Evolutionary conservation across 2,113 vertebrate species (phyloP).

Genomic region (Benitochromis conjunctus): DNA sequence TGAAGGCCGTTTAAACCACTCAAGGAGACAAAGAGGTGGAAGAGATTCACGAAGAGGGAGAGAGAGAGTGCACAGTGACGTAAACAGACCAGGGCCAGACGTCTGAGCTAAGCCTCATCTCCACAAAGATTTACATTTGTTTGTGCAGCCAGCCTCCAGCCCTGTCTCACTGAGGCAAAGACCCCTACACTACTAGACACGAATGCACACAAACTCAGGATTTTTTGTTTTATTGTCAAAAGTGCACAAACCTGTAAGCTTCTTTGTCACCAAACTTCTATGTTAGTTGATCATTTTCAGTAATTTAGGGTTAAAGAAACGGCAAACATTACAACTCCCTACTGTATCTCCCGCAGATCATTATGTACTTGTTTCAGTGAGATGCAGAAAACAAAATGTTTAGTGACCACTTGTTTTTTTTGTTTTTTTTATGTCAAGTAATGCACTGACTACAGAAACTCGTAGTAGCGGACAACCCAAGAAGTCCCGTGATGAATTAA

Average conservation of each 20-base stretch:
- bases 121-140: constrained; percentile 38
- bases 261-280: background rate
- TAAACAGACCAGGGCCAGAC: background rate
- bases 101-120: background rate
- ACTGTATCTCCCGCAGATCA: too few species aligned
- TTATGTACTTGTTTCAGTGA: background rate
- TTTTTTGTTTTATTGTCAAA: background rate
- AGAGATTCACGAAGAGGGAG: background rate
- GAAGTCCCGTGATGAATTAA: background rate
- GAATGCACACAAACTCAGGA: background rate
- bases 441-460: background rate
- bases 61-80: background rate
- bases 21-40: background rate
- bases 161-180: background rate
- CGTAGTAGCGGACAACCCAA: background rate
- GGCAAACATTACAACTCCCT: too few species aligned
- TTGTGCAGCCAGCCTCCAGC: constrained; percentile 8
- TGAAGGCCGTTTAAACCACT: background rate
- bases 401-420: background rate
- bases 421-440: background rate
- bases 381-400: background rate
- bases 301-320: background rate
- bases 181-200: background rate
- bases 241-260: background rate
- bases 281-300: background rate